Evolutionary conservation across 2,797 vertebrate genomes (phyloP).

Genomic region (Netta rufina): DNA sequence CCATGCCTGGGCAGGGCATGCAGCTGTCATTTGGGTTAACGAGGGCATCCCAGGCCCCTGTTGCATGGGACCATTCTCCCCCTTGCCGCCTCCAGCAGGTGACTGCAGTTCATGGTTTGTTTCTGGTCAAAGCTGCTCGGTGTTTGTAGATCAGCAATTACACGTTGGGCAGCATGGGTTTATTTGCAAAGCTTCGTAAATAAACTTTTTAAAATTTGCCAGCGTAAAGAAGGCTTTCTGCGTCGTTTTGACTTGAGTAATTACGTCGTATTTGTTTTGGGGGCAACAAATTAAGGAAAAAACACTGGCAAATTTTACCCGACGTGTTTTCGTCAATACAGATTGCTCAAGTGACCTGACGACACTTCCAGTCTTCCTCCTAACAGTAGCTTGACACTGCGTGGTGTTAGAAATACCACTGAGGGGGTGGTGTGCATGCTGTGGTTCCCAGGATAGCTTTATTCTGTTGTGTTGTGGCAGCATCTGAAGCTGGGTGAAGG

Average conservation of each 20-base stretch:
- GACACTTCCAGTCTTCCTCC: neutral
- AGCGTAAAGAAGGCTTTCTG: neutral
- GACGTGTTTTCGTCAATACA: neutral
- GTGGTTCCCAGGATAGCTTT: neutral
- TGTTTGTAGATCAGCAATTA: conserved; percentile 13
- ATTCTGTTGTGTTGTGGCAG: rapidly evolving
- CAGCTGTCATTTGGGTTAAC: conserved; percentile 6
- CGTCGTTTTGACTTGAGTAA: neutral
- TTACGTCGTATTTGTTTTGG: neutral
- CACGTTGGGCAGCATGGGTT: neutral
- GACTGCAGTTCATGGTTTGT: conserved; percentile 19
- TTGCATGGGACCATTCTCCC: neutral
- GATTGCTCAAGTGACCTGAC: neutral
- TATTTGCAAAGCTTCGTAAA: neutral
- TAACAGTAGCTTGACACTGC: neutral
- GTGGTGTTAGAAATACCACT: neutral
- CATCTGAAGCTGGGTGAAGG: rapidly evolving
- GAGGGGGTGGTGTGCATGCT: neutral
- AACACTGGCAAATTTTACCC: neutral
- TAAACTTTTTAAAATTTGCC: neutral
- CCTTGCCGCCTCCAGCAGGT: neutral
- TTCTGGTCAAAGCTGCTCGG: neutral
- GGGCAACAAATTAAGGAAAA: neutral
- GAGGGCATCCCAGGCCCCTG: conserved; percentile 24
- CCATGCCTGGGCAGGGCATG: neutral